Base-by-base conservation (phyloP, 1,140 invertebrate species). In the Drosophila pseudoananassae region DNA sequence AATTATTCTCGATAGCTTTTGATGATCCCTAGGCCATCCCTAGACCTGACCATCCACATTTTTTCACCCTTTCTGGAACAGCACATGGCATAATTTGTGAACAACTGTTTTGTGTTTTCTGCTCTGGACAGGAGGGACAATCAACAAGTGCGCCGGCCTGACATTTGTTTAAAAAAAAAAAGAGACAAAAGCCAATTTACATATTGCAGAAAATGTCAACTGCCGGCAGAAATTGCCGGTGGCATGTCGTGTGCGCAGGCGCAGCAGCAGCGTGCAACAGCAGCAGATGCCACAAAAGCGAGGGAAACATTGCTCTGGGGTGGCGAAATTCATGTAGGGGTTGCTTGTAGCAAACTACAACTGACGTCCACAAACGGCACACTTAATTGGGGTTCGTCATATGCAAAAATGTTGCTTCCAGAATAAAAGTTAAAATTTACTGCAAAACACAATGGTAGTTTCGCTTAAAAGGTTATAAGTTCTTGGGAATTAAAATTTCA, bases 231-330 rank as follows among this genome's bases (percentile, higher is more conserved):
- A 51, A 63, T 63, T 45, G 64, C 59, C 45, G 14, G n/a, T 68
- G 59, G 64, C 64, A 56, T 69, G 60, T 57, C 60, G 60, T 57
- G 60, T 64, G 65, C 63, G 65, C 65, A 69, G 65, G 43, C 63
- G 65, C 65, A 68, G 45, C 63, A 47, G 60, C 60, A 66, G 53
- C 40, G 25, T 40, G 25, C 12, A 57, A 43, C 17, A 49, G 29
- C 59, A 66, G 49, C 65, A 69, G 63, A 66, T 66, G 63, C 58
- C 59, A n/a, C 63, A 33, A 43, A 66, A 51, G 46, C 63, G 58
- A 65, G 63, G 40, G 29, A 69, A 69, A 40, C 64, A 4, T 17
- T 27, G 23, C 29, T 38, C 50, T 68, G 63, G 65, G 65, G 63
- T 69, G 65, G 65, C 63, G 20, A 56, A 68, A 14, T 14, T 43